Evolutionary conservation across 2,113 vertebrate species (phyloP).

Genomic region (Lepisosteus oculatus): DNA sequence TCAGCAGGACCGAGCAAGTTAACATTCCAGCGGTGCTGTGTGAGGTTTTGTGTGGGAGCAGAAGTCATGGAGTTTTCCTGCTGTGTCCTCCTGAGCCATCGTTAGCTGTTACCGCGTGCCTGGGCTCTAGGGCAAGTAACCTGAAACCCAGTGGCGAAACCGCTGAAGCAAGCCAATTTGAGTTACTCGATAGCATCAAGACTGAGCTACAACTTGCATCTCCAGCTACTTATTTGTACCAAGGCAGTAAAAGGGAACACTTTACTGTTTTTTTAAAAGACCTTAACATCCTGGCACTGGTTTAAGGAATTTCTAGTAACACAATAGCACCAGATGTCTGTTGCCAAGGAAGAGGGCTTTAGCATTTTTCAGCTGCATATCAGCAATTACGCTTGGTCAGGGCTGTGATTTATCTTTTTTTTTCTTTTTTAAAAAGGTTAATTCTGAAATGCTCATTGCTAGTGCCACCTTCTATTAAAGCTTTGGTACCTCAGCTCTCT

Average conservation of each 20-base stretch:
- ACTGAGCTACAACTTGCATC: conserved; percentile 7
- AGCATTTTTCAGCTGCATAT: conserved; percentile 43
- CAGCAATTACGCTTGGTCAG: conserved; percentile 37
- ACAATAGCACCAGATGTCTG: conserved; percentile 46
- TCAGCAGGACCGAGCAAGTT: conserved; percentile 13
- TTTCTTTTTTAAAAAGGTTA: conserved; percentile 38
- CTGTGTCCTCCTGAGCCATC: background rate
- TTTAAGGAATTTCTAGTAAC: conserved; percentile 49
- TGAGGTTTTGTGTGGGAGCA: conserved; percentile 2
- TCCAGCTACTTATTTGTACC: conserved; percentile 15
- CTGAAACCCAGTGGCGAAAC: conserved; percentile 19
- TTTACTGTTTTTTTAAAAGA: background rate
- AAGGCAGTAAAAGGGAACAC: conserved; percentile 2
- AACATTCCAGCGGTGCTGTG: background rate
- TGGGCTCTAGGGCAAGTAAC: background rate
- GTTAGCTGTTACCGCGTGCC: conserved; percentile 11
- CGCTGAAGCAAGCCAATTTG: conserved; percentile 27
- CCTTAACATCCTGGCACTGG: conserved; percentile 48
- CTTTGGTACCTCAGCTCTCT: conserved; percentile 6
- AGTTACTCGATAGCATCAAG: conserved; percentile 20
- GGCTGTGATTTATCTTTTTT: conserved; percentile 13
- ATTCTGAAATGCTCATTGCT: conserved; percentile 43
- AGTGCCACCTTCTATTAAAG: conserved; percentile 61
- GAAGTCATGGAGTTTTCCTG: conserved; percentile 4
- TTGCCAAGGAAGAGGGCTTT: conserved; percentile 28